Base-by-base conservation (phyloP, 1,140 invertebrate species). In the Brachionus plicatilis region DNA sequence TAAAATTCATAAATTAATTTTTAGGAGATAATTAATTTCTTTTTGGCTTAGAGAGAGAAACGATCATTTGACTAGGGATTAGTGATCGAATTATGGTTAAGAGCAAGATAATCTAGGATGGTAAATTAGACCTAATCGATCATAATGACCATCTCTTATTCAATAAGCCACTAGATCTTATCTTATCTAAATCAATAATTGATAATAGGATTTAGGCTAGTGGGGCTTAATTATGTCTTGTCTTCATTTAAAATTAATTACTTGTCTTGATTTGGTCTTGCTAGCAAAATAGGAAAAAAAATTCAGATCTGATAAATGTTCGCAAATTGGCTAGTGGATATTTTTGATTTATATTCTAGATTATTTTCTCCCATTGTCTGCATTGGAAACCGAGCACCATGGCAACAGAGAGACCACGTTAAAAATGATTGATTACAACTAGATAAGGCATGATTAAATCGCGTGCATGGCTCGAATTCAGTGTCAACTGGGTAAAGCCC, bases 311-410 rank as follows among this genome's bases (percentile, higher is more conserved):
- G 45, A 76, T 76, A 47, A 76, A 76, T 27, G 27, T 12, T 76
- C 2, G 9, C 11, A 50, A 50, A 27, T 76, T 76, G 33, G 72
- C 72, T 50, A 12, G 20, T 53, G 72, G 72, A 76, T 50, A 76
- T 76, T 50, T 76, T 76, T 76, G 72, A 76, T 76, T 76, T 76
- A 76, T 76, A 76, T 76, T 45, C 29, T 12, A 76, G 43, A 50
- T 76, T 76, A 47, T 47, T 72, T 43, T 5, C 33, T 72, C 41
- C 24, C 33, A 68, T 72, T 72, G 68, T 43, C 17, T 43, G 68
- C 33, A 76, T 50, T 76, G 24, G 27, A 24, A 29, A 27, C 8
- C 47, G 47, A 76, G 53, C 24, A 50, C 24, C 17, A 27, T 76
- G 72, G 45, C 27, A 76, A 76, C 20, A 24, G 11, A 50, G 43